A percentile compares a stretch with the other conserved stretches of the same genome.
Evolutionary conservation across 2,797 vertebrate species (phyloP).

Genomic region (Gadopsis bispinosus): DNA sequence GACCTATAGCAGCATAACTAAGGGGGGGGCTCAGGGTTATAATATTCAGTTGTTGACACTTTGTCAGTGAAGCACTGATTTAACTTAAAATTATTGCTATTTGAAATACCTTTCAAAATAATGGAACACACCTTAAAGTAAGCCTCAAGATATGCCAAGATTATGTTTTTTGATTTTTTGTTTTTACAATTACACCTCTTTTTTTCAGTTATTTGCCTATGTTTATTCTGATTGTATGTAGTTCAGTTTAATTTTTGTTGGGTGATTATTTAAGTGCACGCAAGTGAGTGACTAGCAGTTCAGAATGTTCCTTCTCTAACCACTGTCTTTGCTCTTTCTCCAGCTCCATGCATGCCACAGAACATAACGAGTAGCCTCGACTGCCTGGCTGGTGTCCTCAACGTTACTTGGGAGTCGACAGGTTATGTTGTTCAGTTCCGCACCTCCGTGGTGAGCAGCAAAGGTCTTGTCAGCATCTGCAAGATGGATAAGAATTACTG

Average conservation of each 20-base stretch:
- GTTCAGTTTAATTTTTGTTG: background rate
- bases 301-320: background rate
- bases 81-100: background rate
- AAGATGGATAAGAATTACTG: constrained; percentile 57
- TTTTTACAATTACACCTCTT: background rate
- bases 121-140: too few relatives aligned
- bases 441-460: constrained; percentile 61
- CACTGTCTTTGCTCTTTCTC: constrained; percentile 2
- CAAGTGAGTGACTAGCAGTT: background rate
- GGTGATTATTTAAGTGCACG: background rate
- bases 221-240: background rate
- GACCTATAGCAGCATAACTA: too few relatives aligned
- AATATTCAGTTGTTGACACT: too few relatives aligned
- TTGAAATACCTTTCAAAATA: background rate
- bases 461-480: constrained; percentile 52
- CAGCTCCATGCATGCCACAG: constrained; percentile 85
- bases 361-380: constrained; percentile 67
- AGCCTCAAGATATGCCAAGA: background rate
- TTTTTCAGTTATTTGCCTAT: background rate
- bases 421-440: constrained; percentile 68
- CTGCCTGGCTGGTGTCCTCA: constrained; percentile 79
- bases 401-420: constrained; percentile 80
- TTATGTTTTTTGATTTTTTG: background rate
- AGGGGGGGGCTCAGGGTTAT: too few relatives aligned
- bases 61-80: too few relatives aligned